Base-by-base conservation (phyloP, 1,140 invertebrate genomes). In the Leptopilina boulardi region DNA sequence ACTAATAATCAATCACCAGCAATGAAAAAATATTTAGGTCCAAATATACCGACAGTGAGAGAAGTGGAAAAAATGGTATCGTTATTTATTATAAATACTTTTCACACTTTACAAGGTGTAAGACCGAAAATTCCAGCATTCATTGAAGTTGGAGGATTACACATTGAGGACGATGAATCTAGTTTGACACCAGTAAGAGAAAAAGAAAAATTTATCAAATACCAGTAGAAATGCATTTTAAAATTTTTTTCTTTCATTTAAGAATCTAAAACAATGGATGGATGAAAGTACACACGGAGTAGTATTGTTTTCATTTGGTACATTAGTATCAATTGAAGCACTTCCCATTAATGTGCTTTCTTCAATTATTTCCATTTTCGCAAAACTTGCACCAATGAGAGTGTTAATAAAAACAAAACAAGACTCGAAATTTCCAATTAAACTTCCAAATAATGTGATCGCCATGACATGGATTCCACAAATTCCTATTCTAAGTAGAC, bases 401-500 rank as follows among this genome's bases (percentile, higher is more conserved):
- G 1, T 59, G 0, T 59, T 59, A 59, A 59, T 59, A 9, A 59
- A 59, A 59, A 2, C 56, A 26, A 26, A 4, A 21, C 3, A 21
- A 13, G 19, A 18, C 87, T 85, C n/a, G 83, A 82, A 0, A 77
- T 89, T 42, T 80, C 86, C 8, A 66, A 2, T 84, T 13, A 78
- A 76, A 51, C 70, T 92, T 26, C 91, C 93, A 15, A 4, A 85
- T 5, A 94, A 94, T 85, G 90, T 94, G 4, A 88, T 90, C 81
- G 89, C 92, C 0, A 78, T 88, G 59, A 87, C 90, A 74, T 95
- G 94, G 94, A 85, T 94, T 79, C 94, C 94, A 23, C 94, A 95
- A 86, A 91, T 92, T 73, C 92, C 92, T 83, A 83, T 93, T 75
- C 79, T 93, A 42, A 91, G 91, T 90, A 84, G 83, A 77, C 9